Evolutionary conservation across 2,797 vertebrate genomes (phyloP).

Genomic region (Argya squamiceps): DNA sequence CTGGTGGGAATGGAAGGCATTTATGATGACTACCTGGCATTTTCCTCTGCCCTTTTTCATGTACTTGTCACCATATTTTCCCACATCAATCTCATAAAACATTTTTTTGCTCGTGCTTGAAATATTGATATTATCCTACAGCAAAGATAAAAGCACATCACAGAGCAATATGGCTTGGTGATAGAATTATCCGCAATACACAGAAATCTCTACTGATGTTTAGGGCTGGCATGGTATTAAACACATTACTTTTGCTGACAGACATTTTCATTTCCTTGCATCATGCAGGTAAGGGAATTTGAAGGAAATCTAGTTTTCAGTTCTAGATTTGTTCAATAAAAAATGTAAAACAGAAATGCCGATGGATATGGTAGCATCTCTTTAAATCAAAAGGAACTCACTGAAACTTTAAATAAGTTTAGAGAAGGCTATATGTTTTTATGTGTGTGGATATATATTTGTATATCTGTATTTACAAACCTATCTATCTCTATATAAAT

Average conservation of each 20-base stretch:
- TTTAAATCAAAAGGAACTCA: slow-evolving; percentile 64
- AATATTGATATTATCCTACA: slow-evolving; percentile 76
- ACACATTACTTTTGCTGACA: slow-evolving; percentile 82
- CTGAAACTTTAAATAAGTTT: slow-evolving; percentile 43
- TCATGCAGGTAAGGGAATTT: slow-evolving; percentile 65
- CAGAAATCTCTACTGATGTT: slow-evolving; percentile 78
- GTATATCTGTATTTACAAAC: neutral
- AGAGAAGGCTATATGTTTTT: neutral
- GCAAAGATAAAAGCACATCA: slow-evolving; percentile 77
- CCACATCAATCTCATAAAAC: slow-evolving; percentile 75
- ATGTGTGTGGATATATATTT: neutral
- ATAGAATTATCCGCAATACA: slow-evolving; percentile 78
- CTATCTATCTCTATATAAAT: neutral
- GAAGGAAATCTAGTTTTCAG: slow-evolving; percentile 72
- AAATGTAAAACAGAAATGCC: slow-evolving; percentile 66
- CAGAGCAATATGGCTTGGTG: slow-evolving; percentile 72
- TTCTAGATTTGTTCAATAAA: slow-evolving; percentile 64
- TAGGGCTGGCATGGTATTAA: slow-evolving; percentile 77
- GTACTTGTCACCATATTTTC: slow-evolving; percentile 71
- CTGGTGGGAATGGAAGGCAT: slow-evolving; percentile 15
- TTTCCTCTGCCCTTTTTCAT: slow-evolving; percentile 69
- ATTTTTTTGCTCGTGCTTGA: slow-evolving; percentile 72
- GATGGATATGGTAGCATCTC: slow-evolving; percentile 16
- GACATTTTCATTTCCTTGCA: slow-evolving; percentile 75
- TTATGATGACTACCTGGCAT: slow-evolving; percentile 56